A percentile compares a stretch with the other conserved stretches of the same genome.
These are phyloP conservation scores for Ectemnius cavifrons DNA, from an alignment of 2,888 invertebrate species.

Conservation along the genomic window DNA sequence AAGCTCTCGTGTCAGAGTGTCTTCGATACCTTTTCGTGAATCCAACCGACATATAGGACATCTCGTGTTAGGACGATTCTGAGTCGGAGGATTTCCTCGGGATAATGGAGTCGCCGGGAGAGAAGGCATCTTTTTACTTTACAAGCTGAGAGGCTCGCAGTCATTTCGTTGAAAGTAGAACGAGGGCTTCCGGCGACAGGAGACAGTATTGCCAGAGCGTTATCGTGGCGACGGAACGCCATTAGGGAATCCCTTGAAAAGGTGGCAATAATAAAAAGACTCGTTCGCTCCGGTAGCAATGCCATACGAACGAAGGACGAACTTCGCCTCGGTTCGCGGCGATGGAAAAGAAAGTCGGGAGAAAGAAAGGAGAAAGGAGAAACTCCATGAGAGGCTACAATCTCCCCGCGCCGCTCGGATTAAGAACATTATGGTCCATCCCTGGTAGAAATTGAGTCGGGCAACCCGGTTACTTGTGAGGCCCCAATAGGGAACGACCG, in stretches of 20 bases:
- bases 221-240: conserved; percentile 43
- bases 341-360: neutral
- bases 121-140: no score
- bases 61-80: no score
- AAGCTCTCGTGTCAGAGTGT: conserved; percentile 28
- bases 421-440: conserved; percentile 51
- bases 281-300: conserved; percentile 45
- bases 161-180: no score
- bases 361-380: conserved; percentile 21
- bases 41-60: conserved; percentile 20
- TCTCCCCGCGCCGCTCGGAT: conserved; percentile 39
- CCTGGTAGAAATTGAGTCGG: no score
- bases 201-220: conserved; percentile 6
- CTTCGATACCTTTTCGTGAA: conserved; percentile 11
- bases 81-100: no score
- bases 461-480: no score
- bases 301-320: conserved; percentile 51
- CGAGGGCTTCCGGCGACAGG: conserved; percentile 37
- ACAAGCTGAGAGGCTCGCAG: no score
- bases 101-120: no score
- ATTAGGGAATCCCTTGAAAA: conserved; percentile 60
- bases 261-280: conserved; percentile 60
- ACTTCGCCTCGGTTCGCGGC: conserved; percentile 36
- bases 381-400: conserved; percentile 33
- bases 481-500: no score